These are phyloP conservation scores for Cantharis rustica DNA, from an alignment of 2,888 invertebrate species.

Conservation along the genomic window DNA sequence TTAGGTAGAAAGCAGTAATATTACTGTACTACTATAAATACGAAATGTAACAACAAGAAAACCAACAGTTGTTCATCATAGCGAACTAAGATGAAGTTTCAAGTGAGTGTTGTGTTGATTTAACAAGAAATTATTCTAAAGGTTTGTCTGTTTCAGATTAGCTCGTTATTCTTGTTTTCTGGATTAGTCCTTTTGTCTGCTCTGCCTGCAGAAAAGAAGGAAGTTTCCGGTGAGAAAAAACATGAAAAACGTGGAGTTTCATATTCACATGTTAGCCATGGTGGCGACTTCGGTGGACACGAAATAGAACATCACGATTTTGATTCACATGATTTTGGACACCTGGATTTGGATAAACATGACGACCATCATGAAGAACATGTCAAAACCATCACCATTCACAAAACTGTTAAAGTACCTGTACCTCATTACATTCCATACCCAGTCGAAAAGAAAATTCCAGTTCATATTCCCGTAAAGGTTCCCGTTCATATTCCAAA, in stretches of 20 bases:
- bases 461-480: conserved; percentile 54
- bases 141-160: conserved; percentile 44
- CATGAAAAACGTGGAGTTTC: conserved; percentile 48
- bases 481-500: conserved; percentile 39
- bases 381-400: conserved; percentile 49
- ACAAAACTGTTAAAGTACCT: conserved; percentile 65
- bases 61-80: not conserved
- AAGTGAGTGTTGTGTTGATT: conserved; percentile 42
- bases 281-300: conserved; percentile 17
- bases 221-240: conserved; percentile 45
- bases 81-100: conserved; percentile 46
- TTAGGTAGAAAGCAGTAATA: not conserved
- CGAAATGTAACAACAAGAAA: not conserved
- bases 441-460: conserved; percentile 68
- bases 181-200: conserved; percentile 51
- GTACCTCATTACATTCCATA: conserved; percentile 66
- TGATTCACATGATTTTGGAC: not conserved
- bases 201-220: conserved; percentile 40
- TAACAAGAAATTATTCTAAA: not conserved
- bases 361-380: conserved; percentile 8
- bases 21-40: not conserved
- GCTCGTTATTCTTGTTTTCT: conserved; percentile 49
- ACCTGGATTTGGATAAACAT: conserved; percentile 36
- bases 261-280: conserved; percentile 43
- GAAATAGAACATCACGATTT: not conserved